Evolutionary conservation across 1,140 invertebrate genomes (phyloP).

Genomic region (Saccostrea cuccullata): DNA sequence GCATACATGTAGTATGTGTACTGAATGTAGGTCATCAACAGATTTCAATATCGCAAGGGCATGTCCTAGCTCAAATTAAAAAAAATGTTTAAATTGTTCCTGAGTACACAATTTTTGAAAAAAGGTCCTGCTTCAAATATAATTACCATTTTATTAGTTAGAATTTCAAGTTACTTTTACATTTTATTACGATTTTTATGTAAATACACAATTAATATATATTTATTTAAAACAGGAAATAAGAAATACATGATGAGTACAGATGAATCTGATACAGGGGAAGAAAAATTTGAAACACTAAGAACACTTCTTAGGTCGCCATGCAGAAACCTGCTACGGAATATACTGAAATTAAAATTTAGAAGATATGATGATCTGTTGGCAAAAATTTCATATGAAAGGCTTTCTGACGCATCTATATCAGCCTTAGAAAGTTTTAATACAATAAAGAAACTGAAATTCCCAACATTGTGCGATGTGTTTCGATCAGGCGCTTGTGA

Average conservation of each 20-base stretch:
- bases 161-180: too few species aligned
- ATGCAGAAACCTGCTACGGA: background rate
- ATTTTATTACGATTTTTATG: too few species aligned
- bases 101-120: too few species aligned
- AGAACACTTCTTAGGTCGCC: background rate
- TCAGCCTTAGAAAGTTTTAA: background rate
- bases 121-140: too few species aligned
- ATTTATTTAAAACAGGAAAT: too few species aligned
- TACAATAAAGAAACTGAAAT: background rate
- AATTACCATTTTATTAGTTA: too few species aligned
- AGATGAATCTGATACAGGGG: background rate
- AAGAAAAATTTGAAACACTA: background rate
- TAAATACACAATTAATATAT: too few species aligned
- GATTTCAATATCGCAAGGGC: too few species aligned
- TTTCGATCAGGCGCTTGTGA: background rate
- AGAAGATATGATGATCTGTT: background rate
- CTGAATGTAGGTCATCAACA: too few species aligned
- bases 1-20: too few species aligned
- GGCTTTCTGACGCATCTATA: background rate
- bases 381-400: background rate
- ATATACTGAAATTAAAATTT: background rate
- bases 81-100: too few species aligned
- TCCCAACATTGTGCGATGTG: background rate
- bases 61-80: too few species aligned
- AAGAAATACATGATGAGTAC: background rate